Evolutionary conservation across 2,797 vertebrate species (phyloP).

Genomic region (Epinephelus malabaricus): DNA sequence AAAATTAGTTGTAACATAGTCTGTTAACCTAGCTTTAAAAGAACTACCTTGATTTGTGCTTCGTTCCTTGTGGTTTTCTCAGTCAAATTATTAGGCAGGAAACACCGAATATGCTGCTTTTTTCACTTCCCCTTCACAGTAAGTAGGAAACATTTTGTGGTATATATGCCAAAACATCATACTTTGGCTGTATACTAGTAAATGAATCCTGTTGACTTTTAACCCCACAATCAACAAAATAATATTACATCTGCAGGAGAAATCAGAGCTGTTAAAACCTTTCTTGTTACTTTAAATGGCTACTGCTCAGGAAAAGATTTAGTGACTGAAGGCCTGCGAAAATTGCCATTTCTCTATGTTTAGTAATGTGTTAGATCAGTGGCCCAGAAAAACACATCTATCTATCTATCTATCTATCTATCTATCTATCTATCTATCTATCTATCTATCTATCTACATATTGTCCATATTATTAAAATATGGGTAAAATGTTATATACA

Average conservation of each 20-base stretch:
- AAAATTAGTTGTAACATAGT: background rate
- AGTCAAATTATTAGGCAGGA: conserved; percentile 25
- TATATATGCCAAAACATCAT: background rate
- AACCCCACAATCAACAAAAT: background rate
- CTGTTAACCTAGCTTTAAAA: background rate
- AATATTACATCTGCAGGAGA: background rate
- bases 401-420: too few relatives aligned
- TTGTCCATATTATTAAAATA: background rate
- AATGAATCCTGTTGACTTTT: background rate
- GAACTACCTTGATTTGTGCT: background rate
- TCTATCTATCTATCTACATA: background rate
- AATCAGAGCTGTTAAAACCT: background rate
- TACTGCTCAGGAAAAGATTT: too few relatives aligned
- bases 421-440: too few relatives aligned
- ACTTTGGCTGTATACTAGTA: background rate
- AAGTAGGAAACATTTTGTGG: background rate
- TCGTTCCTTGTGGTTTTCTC: background rate
- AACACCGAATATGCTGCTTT: conserved; percentile 14
- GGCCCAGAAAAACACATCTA: background rate
- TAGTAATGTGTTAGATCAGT: too few relatives aligned
- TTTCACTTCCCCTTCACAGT: conserved; percentile 61
- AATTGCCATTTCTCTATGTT: too few relatives aligned
- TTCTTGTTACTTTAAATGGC: too few relatives aligned
- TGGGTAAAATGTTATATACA: background rate
- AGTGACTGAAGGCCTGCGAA: too few relatives aligned